Evolutionary conservation across 2,113 vertebrate species (phyloP), one percentile per base, ranked within the genome.

Genomic region (Apus apus): DNA sequence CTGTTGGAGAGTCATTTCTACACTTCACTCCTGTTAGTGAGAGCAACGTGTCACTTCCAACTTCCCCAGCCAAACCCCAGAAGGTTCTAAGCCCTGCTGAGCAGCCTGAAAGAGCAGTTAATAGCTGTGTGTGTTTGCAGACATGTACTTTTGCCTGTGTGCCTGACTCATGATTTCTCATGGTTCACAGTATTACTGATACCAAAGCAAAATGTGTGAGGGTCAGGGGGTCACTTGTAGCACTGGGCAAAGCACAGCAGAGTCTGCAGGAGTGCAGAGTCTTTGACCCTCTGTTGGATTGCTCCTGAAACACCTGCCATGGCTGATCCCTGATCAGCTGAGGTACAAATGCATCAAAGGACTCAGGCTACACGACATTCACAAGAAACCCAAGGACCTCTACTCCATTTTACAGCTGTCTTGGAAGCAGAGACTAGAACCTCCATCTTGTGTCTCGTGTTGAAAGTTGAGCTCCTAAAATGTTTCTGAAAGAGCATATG

Each of bases 401-500:
- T 26, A 27, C 36, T 46, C 23, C 8, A 61, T 82, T 66, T 79
- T 74, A 27, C 20, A 67, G 6, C 26, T 86, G 30, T 23, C 23
- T 87, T 77, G 58, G 91, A 60, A 64, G 6, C 58, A 68, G 50
- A 67, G 21, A 84, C 67, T 54, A 72, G 20, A 86, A 57, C 5
- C 11, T 79, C 1, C 36, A 4, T 64, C 32, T 66, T 11, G 30
- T 53, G 40, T 54, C 10, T 23, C 27, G 26, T 38, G 8, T 51
- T 75, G 27, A 73, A 80, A 64, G 25, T 38, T 79, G 57, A 7
- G 13, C 58, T 21, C 70, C 77, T 83, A 40, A 77, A 85, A 89
- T 90, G 21, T 87, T 77, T 94, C 46, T 95, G 61, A 89, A 82
- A 62, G 21, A 51, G 17, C 12, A n/a, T 56, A 14, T 81, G 73